Base-by-base conservation (phyloP, 2,888 invertebrate species). In the Bombylius discolor region DNA sequence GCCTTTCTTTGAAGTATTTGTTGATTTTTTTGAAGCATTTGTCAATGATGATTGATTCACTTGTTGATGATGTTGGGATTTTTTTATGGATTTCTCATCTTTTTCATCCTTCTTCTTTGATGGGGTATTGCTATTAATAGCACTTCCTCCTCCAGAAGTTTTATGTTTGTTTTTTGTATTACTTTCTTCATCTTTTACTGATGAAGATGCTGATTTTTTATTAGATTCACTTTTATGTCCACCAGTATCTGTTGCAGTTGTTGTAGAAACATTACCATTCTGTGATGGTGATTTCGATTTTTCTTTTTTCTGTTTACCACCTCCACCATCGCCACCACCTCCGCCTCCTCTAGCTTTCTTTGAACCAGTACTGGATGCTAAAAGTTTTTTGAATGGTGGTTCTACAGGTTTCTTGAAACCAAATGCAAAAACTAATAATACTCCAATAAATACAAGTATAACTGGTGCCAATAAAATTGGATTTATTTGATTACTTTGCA, bases 331-430 rank as follows among this genome's bases (percentile, higher is more conserved):
- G n/a, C 5, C 34, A 8, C 34, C 34, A 34, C 34, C 34, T 6
- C 23, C 8, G 31, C 48, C 53, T 5, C 39, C 31, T 14, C 14
- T 31, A 9, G 39, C 42, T 42, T 42, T 42, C 12, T 42, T 42
- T 11, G 7, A 11, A 8, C 3, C 6, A 42, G 8, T 42, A 11
- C 11, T 11, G 2, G 39, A 11, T 5, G 39, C 7, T 46, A 46
- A 46, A 5, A 55, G 47, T 47, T 51, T 50, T 42, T 49, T 51
- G 44, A 52, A 58, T 53, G 46, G 47, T 5, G 58, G 58, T 31
- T 58, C 58, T 47, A 51, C 45, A 11, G 58, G 58, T 47, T 54
- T 49, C 12, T 55, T 55, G 12, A 58, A 58, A 23, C 58, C 58
- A 52, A 58, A 58, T 23, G 55, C 42, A 55, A 55, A 58, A 8